Evolutionary conservation across 64 coral and sea anemone genomes (phyloP).

Genomic region (Acropora tenuis): DNA sequence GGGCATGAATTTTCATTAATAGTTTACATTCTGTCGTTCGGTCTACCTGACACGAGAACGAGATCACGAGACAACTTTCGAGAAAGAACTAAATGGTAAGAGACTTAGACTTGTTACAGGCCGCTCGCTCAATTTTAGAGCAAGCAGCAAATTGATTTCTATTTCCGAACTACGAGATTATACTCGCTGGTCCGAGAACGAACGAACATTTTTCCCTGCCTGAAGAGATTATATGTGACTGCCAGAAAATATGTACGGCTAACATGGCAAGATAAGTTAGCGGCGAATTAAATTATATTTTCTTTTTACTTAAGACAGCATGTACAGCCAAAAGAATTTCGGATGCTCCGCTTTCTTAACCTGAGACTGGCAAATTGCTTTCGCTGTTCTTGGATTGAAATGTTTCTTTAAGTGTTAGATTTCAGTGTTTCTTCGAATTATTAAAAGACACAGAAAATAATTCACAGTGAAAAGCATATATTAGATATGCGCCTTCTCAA

Average conservation of each 20-base stretch:
- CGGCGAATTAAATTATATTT: too few relatives aligned
- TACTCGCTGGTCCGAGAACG: too few relatives aligned
- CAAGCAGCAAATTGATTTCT: neutral
- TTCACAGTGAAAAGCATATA: too few relatives aligned
- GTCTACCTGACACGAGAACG: neutral
- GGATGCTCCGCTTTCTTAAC: neutral
- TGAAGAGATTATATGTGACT: neutral
- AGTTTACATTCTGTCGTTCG: neutral
- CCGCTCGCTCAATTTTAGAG: neutral
- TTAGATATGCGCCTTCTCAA: too few relatives aligned
- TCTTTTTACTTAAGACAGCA: too few relatives aligned
- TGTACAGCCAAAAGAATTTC: neutral
- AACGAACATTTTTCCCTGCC: too few relatives aligned
- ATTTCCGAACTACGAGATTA: neutral
- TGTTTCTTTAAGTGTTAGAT: too few relatives aligned
- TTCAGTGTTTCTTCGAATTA: too few relatives aligned
- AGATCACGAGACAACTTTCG: neutral
- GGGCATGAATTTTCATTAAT: neutral
- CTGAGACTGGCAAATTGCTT: neutral
- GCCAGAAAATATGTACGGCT: neutral
- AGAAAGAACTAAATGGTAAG: neutral
- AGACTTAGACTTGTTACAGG: neutral
- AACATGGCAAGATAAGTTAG: neutral
- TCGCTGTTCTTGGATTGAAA: too few relatives aligned
- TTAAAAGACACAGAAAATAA: too few relatives aligned